Evolutionary conservation across 2,888 invertebrate genomes (phyloP).

Genomic region (Cheilosia vulpina): DNA sequence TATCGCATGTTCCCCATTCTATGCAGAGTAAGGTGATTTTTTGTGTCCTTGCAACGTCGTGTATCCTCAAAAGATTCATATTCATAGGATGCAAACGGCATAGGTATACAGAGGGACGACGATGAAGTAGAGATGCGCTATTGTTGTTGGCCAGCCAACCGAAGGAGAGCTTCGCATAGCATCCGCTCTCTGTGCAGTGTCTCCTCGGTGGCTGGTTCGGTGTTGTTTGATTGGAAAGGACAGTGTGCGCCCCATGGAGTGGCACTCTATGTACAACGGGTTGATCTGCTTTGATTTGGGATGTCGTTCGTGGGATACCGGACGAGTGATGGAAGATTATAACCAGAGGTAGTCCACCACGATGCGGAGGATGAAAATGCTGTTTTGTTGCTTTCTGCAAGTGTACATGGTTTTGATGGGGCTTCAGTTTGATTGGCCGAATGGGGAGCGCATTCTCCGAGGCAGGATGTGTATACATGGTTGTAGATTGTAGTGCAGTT

Average conservation of each 20-base stretch:
- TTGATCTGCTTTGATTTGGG: conserved; percentile 68
- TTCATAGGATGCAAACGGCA: conserved; percentile 68
- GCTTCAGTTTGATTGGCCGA: conserved; percentile 67
- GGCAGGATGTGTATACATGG: background rate
- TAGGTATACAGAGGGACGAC: background rate
- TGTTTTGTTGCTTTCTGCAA: conserved; percentile 38
- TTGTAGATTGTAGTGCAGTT: conserved; percentile 7
- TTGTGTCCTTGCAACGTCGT: conserved; percentile 55
- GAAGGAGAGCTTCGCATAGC: conserved; percentile 47
- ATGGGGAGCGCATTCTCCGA: conserved; percentile 61
- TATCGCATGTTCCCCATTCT: conserved; percentile 62
- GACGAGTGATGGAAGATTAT: conserved; percentile 71
- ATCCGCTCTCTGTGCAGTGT: conserved; percentile 37
- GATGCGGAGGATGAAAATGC: conserved; percentile 47
- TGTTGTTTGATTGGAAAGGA: conserved; percentile 65
- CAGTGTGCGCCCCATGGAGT: conserved; percentile 12
- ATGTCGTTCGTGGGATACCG: conserved; percentile 59
- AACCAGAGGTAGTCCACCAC: conserved; percentile 30
- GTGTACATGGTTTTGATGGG: conserved; percentile 49
- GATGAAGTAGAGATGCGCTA: conserved; percentile 40
- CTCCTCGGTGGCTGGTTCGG: conserved; percentile 23
- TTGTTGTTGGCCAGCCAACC: conserved; percentile 72
- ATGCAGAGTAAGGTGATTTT: conserved; percentile 60
- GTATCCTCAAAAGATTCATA: conserved; percentile 70
- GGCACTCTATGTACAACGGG: conserved; percentile 33